phyloP scores from a whole-genome alignment of 2,797 vertebrate species.

The Steatocranus sp. region DNA sequence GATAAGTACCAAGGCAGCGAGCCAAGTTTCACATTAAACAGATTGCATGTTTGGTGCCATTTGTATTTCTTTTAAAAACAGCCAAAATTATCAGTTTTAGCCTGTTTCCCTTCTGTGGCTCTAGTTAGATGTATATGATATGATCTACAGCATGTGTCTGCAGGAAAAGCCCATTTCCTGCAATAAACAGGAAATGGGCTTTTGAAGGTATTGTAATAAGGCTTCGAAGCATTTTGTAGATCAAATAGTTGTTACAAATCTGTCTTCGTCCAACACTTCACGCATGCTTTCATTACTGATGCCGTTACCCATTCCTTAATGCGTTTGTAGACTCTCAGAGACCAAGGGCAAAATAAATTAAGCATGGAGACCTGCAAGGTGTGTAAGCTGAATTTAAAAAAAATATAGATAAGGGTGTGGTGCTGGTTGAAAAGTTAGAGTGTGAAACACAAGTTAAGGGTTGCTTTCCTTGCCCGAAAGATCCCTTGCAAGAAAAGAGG shows the following conservation, averaged over 20 bases:
- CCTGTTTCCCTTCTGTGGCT: neutral
- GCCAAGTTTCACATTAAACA: neutral
- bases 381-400: slow-evolving; percentile 10
- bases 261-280: neutral
- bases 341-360: slow-evolving; percentile 37
- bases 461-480: slow-evolving; percentile 28
- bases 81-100: neutral
- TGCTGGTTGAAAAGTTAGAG: slow-evolving; percentile 5
- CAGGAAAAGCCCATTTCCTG: too few relatives aligned
- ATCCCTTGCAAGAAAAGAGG: slow-evolving; percentile 21
- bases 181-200: neutral
- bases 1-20: neutral
- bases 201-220: neutral
- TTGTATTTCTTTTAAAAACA: neutral
- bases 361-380: neutral
- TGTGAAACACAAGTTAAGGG: neutral
- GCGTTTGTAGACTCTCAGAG: neutral
- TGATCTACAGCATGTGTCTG: neutral
- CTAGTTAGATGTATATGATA: neutral
- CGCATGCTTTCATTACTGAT: neutral
- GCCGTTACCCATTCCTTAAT: neutral
- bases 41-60: neutral
- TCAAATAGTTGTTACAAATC: neutral
- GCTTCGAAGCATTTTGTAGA: neutral
- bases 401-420: neutral